These are phyloP conservation scores for Phrynosoma platyrhinos DNA, from an alignment of 2,113 vertebrate species.

Conservation along the genomic window DNA sequence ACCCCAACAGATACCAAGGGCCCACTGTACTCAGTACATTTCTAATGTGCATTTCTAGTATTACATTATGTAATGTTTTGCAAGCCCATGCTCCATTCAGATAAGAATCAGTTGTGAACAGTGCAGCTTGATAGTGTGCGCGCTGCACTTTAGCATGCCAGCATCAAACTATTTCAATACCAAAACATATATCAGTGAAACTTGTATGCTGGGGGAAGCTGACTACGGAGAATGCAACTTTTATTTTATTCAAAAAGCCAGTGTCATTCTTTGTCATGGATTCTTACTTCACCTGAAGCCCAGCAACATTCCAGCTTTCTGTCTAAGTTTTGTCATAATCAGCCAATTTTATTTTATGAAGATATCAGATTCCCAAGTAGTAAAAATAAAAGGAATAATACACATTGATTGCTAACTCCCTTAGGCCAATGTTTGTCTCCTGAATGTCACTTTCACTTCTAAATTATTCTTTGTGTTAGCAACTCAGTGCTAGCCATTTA, in stretches of 20 bases:
- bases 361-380: background rate
- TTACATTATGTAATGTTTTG: constrained; percentile 19
- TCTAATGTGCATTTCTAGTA: background rate
- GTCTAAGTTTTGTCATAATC: background rate
- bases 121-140: constrained; percentile 61
- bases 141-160: constrained; percentile 71
- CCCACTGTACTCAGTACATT: too few relatives aligned
- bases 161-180: constrained; percentile 67
- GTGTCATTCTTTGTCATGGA: background rate
- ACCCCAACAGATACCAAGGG: too few relatives aligned
- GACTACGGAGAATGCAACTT: constrained; percentile 50
- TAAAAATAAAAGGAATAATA: background rate
- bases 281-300: background rate
- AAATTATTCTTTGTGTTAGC: too few relatives aligned
- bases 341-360: background rate
- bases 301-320: background rate
- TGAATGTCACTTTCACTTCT: too few relatives aligned
- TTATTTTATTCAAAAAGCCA: constrained; percentile 9
- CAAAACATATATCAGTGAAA: constrained; percentile 68
- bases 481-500: too few relatives aligned
- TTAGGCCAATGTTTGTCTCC: too few relatives aligned
- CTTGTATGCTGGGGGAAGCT: constrained; percentile 59
- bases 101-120: background rate
- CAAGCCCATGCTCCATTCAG: background rate
- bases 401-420: background rate